phyloP scores from a whole-genome alignment of 1,140 invertebrate genomes.

The Drosophila triauraria region DNA sequence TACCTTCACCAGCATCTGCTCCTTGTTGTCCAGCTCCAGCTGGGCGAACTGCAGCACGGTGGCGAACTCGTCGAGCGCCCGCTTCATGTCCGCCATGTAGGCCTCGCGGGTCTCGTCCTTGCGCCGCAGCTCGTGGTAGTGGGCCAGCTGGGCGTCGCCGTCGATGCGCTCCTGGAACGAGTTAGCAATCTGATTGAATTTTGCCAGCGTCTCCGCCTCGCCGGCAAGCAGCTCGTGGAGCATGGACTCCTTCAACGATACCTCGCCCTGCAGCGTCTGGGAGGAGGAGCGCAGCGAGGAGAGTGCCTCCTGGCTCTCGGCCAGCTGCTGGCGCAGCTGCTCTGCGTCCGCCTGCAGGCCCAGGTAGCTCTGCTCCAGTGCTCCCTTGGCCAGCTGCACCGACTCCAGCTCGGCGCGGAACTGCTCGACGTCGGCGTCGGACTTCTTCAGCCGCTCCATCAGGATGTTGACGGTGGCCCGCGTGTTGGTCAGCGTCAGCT shows the following conservation, averaged over 20 bases:
- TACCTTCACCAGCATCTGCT: slow-evolving; percentile 76
- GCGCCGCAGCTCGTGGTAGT: slow-evolving; percentile 78
- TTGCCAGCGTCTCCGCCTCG: slow-evolving; percentile 84
- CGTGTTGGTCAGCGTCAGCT: slow-evolving; percentile 85
- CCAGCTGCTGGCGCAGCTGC: slow-evolving; percentile 76
- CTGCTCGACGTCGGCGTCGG: slow-evolving; percentile 86
- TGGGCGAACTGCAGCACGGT: slow-evolving; percentile 82
- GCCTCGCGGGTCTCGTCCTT: slow-evolving; percentile 82
- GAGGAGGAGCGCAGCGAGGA: slow-evolving; percentile 68
- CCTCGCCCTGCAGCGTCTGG: slow-evolving; percentile 77
- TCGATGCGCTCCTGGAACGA: slow-evolving; percentile 85
- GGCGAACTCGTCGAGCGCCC: slow-evolving; percentile 82
- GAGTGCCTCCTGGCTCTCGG: slow-evolving; percentile 72
- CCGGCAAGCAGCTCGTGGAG: slow-evolving; percentile 82
- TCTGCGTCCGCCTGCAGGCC: slow-evolving; percentile 81
- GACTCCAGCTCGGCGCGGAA: slow-evolving; percentile 85
- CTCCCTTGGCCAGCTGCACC: slow-evolving; percentile 84
- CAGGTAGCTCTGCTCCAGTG: slow-evolving; percentile 85
- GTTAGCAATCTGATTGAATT: slow-evolving; percentile 85
- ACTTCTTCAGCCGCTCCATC: slow-evolving; percentile 86
- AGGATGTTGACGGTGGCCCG: slow-evolving; percentile 86
- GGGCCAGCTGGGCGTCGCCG: slow-evolving; percentile 74
- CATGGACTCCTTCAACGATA: slow-evolving; percentile 83
- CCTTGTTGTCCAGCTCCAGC: slow-evolving; percentile 82
- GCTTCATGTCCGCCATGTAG: slow-evolving; percentile 84